Conservation (phyloP, 1,140 invertebrate genomes). For the Drosophila auraria region DNA sequence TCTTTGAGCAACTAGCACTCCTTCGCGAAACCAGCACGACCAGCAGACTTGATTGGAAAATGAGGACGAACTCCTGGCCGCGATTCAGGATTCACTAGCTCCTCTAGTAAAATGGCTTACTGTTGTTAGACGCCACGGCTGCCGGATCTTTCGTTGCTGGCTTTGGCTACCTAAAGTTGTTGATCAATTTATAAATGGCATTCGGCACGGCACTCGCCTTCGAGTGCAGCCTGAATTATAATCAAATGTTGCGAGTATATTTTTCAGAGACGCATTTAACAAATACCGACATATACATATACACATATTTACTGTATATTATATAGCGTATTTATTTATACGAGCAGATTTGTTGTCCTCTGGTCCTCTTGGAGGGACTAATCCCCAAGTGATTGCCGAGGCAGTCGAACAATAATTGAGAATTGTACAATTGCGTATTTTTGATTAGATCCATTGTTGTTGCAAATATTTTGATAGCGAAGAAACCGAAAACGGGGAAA, state of each 20-base stretch:
- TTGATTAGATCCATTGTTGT: conserved; percentile 75
- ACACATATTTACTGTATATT: conserved; percentile 57
- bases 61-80: neutral
- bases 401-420: conserved; percentile 65
- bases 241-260: conserved; percentile 58
- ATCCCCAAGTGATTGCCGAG: conserved; percentile 29
- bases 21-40: conserved; percentile 34
- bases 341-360: conserved; percentile 57
- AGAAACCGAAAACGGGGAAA: conserved; percentile 14
- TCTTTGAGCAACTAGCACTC: conserved; percentile 18
- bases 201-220: conserved; percentile 22
- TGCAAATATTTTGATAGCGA: conserved; percentile 71
- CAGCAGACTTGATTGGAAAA: conserved; percentile 26
- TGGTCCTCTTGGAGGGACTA: conserved; percentile 38
- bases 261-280: conserved; percentile 80
- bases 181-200: conserved; percentile 47
- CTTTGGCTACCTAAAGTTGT: conserved; percentile 59
- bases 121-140: conserved; percentile 39
- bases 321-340: conserved; percentile 59
- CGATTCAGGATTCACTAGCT: conserved; percentile 11
- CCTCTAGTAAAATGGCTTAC: conserved; percentile 34
- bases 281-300: conserved; percentile 67
- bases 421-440: conserved; percentile 67
- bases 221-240: conserved; percentile 63
- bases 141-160: conserved; percentile 21